phyloP scores from a whole-genome alignment of 1,140 invertebrate genomes.

The Steinernema khuongi region DNA sequence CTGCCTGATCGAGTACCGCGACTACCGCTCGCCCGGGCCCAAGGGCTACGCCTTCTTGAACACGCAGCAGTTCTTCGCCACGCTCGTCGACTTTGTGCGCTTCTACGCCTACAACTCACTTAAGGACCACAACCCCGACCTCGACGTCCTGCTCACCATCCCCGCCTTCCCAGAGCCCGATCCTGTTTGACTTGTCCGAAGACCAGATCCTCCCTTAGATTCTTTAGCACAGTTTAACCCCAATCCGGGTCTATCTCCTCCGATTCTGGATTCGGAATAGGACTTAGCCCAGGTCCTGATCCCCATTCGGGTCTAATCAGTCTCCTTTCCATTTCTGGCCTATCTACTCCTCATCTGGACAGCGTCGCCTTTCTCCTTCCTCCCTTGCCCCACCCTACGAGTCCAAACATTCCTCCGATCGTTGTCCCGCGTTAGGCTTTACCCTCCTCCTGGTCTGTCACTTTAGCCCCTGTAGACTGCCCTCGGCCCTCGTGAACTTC shows the following conservation, averaged over 20 bases:
- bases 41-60: constrained; percentile 43
- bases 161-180: not conserved
- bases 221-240: too few species aligned
- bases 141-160: constrained; percentile 23
- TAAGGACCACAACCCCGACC: constrained; percentile 40
- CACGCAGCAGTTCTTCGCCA: constrained; percentile 45
- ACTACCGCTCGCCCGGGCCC: constrained; percentile 28
- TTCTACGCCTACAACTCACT: constrained; percentile 40
- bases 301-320: too few species aligned
- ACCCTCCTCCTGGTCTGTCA: not conserved
- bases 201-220: too few species aligned
- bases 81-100: constrained; percentile 45
- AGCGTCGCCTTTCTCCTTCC: too few species aligned
- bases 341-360: too few species aligned
- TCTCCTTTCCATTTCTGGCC: too few species aligned
- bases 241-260: too few species aligned
- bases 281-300: too few species aligned
- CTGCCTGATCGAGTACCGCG: constrained; percentile 45
- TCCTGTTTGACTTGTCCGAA: not conserved
- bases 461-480: not conserved
- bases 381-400: not conserved
- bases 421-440: not conserved
- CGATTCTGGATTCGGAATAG: too few species aligned
- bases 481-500: too few species aligned
- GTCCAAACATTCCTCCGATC: not conserved